Conservation (phyloP, 1,140 invertebrate species). For the Ceratosolen fusciceps region DNA sequence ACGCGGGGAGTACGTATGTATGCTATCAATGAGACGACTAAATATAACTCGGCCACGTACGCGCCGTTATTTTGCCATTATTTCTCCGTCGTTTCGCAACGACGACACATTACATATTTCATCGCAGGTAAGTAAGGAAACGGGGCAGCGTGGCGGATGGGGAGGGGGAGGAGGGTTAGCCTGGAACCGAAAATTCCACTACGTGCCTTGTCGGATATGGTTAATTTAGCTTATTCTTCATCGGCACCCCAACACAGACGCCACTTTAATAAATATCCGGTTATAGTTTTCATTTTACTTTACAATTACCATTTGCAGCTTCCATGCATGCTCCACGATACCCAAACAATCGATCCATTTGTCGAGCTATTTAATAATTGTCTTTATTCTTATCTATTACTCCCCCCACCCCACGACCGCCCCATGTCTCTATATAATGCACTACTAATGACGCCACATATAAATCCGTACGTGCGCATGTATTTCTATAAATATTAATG, state of each 20-base stretch:
- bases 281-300: background rate
- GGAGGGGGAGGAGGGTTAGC: too few species aligned
- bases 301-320: background rate
- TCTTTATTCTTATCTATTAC: too few species aligned
- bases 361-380: too few species aligned
- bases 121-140: background rate
- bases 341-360: too few species aligned
- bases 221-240: background rate
- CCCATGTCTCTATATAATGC: too few species aligned
- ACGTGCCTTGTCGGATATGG: background rate
- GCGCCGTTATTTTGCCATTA: background rate
- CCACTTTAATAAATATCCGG: background rate
- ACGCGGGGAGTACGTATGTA: too few species aligned
- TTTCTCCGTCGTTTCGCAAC: too few species aligned
- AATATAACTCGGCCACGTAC: background rate
- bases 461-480: too few species aligned
- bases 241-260: background rate
- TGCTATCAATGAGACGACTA: background rate
- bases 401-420: too few species aligned
- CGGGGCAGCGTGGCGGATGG: too few species aligned
- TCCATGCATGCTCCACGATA: background rate
- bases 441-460: too few species aligned
- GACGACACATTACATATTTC: conserved; percentile 3
- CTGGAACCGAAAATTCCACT: background rate
- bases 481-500: too few species aligned